Evolutionary conservation across 2,797 vertebrate genomes (phyloP), one percentile per base, ranked within the genome.

Genomic region (Monodelphis domestica): DNA sequence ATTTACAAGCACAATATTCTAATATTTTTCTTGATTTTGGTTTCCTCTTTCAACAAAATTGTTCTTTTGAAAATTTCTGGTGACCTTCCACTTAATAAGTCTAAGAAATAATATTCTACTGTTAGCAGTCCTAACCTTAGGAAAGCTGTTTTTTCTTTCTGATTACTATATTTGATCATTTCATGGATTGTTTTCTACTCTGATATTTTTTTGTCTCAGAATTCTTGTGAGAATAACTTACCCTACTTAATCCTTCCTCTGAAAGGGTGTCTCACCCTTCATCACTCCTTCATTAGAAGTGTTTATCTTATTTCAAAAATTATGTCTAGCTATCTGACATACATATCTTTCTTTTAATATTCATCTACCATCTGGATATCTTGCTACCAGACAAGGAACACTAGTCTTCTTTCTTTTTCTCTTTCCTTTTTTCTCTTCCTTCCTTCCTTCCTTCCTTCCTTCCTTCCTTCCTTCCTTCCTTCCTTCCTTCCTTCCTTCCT

Each of bases 11-110:
- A 55, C 55, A 38, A 38, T 29, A 53, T 53, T 92, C 51, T 38
- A 30, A 50, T 89, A 91, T 90, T 45, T 29, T 91, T 93, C 63
- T 88, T 28, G 24, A 52, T 4, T 78, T 52, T 17, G 6, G 21
- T 87, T 90, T 95, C 56, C 21, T 50, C 51, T 53, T 88, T n/a
- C n/a, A 28, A 87, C 51, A n/a, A 84, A 90, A 78, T 52, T 38
- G 55, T 38, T 78, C 55, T 91, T 87, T 70, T 89, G 5, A 94
- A 78, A 59, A 51, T 50, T 54, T 93, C 59, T 33, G 88, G 21
- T 54, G 33, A 89, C 55, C 30, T 50, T 53, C 38, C 70, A 26
- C 7, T 84, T 84, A 84, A 4, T 26, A 84, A 84, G 84, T 84
- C 9, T 45, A 84, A 84, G 38, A 45, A 10, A 84, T 11, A 70